A percentile compares a stretch with the other conserved stretches of the same genome.
These are phyloP conservation scores for Pheosia tremula DNA, from an alignment of 2,888 invertebrate genomes.

Conservation along the genomic window DNA sequence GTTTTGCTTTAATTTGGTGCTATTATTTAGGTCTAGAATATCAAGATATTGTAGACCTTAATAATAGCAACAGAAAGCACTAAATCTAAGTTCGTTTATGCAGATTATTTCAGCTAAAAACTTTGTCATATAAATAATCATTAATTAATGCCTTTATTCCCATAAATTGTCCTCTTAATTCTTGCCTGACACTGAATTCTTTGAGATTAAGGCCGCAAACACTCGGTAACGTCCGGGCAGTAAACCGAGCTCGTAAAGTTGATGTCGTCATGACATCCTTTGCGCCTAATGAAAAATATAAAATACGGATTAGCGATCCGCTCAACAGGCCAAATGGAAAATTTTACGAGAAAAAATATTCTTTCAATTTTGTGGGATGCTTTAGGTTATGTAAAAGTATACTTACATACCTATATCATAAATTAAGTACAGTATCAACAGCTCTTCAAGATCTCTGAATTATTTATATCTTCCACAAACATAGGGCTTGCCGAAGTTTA, in stretches of 20 bases:
- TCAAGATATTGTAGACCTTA: not conserved
- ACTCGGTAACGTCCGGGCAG: constrained; percentile 43
- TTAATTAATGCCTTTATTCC: constrained; percentile 2
- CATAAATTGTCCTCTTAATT: constrained; percentile 39
- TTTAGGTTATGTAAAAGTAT: not conserved
- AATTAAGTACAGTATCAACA: too few species aligned
- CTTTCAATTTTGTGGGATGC: not conserved
- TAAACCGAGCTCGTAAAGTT: constrained; percentile 58
- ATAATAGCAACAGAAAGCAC: not conserved
- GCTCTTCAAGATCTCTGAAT: too few species aligned
- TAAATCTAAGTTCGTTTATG: not conserved
- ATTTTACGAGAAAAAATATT: constrained; percentile 12
- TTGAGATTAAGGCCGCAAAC: constrained; percentile 41
- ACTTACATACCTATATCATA: too few species aligned
- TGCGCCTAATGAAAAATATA: constrained; percentile 59
- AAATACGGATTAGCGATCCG: constrained; percentile 47
- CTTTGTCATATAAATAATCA: not conserved
- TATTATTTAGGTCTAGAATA: too few species aligned
- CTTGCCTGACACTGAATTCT: constrained; percentile 43
- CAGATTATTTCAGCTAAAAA: not conserved
- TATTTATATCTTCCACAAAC: too few species aligned
- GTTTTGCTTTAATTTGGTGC: too few species aligned
- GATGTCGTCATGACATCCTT: constrained; percentile 38
- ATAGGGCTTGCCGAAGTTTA: too few species aligned
- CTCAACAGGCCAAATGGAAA: constrained; percentile 25